Percentiles rank a stretch among this genome's conserved stretches.
Conservation (phyloP, 1,140 invertebrate genomes). For the Macrobrachium nipponense region DNA sequence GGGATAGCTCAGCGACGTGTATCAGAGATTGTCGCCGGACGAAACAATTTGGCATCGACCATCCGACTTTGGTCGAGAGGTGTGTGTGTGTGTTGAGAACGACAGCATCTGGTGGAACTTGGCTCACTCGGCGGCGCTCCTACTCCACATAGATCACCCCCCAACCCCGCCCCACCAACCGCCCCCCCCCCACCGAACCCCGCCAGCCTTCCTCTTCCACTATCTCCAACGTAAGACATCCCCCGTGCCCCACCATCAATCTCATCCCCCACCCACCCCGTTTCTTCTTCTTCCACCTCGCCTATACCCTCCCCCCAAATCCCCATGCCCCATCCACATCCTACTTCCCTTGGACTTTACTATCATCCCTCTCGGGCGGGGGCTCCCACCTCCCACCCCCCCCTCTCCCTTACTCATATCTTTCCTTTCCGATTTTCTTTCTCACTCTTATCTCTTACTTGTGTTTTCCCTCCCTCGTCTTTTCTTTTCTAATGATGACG, state of each 20-base stretch:
- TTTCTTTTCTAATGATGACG: neutral
- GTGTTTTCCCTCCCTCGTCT: neutral
- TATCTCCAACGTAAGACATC: neutral
- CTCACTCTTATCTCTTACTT: neutral
- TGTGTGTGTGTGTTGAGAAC: conserved; percentile 54
- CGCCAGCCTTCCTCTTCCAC: conserved; percentile 6
- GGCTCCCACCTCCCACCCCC: neutral
- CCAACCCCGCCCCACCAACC: neutral
- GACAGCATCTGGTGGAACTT: conserved; percentile 60
- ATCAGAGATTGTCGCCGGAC: neutral
- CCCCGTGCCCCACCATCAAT: conserved; percentile 1
- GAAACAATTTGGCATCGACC: conserved; percentile 39
- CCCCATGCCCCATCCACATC: conserved; percentile 3
- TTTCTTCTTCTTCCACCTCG: neutral
- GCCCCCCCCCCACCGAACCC: neutral
- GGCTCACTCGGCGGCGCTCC: conserved; percentile 37
- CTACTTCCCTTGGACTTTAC: neutral
- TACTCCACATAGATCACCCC: neutral
- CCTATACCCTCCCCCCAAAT: neutral
- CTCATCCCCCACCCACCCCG: neutral
- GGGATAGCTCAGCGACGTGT: conserved; percentile 12
- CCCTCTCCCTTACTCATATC: neutral
- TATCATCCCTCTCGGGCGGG: neutral
- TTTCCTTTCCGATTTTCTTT: neutral
- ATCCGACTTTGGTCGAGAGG: neutral